A percentile compares a stretch with the other conserved stretches of the same genome.
Conservation (phyloP, 1,140 invertebrate genomes). For the Schlechtendalia chinensis region DNA sequence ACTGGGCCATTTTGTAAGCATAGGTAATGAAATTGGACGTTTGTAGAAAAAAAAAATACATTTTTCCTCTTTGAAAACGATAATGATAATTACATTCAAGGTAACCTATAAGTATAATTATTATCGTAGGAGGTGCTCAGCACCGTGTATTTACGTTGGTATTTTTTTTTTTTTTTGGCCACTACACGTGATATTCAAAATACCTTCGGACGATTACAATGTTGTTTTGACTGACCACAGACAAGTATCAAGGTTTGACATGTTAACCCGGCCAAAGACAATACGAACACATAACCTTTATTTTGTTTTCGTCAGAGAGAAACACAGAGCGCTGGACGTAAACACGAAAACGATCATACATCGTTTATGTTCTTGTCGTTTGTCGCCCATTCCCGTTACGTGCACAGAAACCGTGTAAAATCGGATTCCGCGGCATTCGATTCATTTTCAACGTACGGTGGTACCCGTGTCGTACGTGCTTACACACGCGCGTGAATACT, state of each 20-base stretch:
- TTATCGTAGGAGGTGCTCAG: neutral
- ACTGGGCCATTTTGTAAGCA: neutral
- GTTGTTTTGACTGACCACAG: neutral
- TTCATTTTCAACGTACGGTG: too few species aligned
- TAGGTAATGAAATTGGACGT: neutral
- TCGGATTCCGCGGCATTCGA: too few species aligned
- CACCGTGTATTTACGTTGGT: neutral
- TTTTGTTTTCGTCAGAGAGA: neutral
- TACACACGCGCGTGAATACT: too few species aligned
- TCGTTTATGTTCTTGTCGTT: too few species aligned
- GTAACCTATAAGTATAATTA: neutral
- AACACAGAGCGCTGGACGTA: too few species aligned
- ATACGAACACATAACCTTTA: neutral
- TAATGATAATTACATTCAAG: conserved; percentile 2
- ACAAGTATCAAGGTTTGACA: neutral
- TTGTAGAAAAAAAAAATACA: neutral
- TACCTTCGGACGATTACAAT: neutral
- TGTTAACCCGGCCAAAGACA: neutral
- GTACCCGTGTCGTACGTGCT: too few species aligned
- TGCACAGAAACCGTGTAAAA: too few species aligned
- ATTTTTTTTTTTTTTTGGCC: neutral
- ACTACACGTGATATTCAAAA: neutral
- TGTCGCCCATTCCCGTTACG: too few species aligned
- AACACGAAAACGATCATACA: too few species aligned
- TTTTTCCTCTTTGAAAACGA: neutral